Evolutionary conservation across 2,888 invertebrate genomes (phyloP), one percentile per base, ranked within the genome.

Genomic region (Metellina segmentata): DNA sequence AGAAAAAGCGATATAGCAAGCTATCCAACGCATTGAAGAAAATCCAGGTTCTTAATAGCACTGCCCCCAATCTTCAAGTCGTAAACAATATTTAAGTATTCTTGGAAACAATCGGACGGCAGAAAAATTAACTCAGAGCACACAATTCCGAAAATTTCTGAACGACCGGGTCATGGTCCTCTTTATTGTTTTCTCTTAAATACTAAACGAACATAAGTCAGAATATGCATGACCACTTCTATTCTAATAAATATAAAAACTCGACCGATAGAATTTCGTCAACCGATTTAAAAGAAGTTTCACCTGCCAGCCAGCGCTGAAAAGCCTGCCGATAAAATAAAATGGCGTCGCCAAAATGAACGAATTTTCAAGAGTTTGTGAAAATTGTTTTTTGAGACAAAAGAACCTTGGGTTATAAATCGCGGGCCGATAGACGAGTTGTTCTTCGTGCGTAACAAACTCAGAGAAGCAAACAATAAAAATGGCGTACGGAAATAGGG

Each of bases 341-440:
- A 61, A 79, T 79, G 79, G 79, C 79, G 53, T 19, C 53, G 53
- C 53, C 53, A 19, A 53, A 79, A 79, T 53, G 79, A 79, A 79
- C 34, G 49, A 61, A 48, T 13, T 51, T 70, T 72, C 48, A 51
- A 52, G 34, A 75, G 85, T 49, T 53, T 72, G 81, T 16, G 87
- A 71, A 81, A 87, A 87, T 87, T 81, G 79, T 51, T 72, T 79
- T 72, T 20, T 72, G 79, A 87, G 53, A 87, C 87, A 87, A 87
- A 87, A 79, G 79, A 87, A 61, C 48, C 53, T 16, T n/a, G 52
- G 86, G 87, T 81, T 87, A 87, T 87, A 87, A 87, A 87, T 79
- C 72, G 53, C 71, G 87, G 72, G 34, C 72, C 87, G 53, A 87
- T 71, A 87, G 71, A 52, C 79, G 81, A 9, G 34, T 52, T n/a